Conservation (phyloP, 2,113 vertebrate genomes). For the Lates calcarifer region DNA sequence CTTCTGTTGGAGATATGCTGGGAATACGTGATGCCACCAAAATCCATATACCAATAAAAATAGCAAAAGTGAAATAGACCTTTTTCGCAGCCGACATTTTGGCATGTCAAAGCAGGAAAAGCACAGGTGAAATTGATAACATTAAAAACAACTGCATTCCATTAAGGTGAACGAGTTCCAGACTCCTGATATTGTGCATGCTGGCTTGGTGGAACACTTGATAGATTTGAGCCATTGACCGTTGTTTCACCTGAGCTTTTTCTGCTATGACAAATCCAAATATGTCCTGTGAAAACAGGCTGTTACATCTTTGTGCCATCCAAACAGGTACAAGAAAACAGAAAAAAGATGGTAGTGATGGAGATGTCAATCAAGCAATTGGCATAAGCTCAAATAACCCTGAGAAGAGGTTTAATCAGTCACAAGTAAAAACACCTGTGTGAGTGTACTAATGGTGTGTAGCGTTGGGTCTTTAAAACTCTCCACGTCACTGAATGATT, state of each 20-base stretch:
- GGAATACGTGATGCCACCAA: not conserved
- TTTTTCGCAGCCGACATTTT: not conserved
- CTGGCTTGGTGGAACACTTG: not conserved
- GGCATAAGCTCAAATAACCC: not conserved
- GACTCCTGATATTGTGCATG: not conserved
- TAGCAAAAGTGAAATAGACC: not conserved
- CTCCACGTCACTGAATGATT: not conserved
- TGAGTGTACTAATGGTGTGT: not conserved
- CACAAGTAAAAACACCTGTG: not conserved
- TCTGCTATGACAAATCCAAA: not conserved
- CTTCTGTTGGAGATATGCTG: not conserved
- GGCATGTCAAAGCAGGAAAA: not conserved
- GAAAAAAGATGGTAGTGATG: not conserved
- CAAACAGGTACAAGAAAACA: not conserved
- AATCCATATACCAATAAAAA: not conserved
- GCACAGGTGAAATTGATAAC: slow-evolving; percentile 1
- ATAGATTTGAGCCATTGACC: not conserved
- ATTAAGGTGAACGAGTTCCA: not conserved
- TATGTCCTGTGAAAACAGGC: not conserved
- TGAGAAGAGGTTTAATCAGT: not conserved
- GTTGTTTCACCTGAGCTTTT: not conserved
- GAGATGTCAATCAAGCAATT: not conserved
- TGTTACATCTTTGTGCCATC: not conserved
- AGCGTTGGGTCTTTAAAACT: not conserved
- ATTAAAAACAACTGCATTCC: not conserved